Conservation (phyloP, 2,113 vertebrate genomes). For the Cyrtonyx montezumae region DNA sequence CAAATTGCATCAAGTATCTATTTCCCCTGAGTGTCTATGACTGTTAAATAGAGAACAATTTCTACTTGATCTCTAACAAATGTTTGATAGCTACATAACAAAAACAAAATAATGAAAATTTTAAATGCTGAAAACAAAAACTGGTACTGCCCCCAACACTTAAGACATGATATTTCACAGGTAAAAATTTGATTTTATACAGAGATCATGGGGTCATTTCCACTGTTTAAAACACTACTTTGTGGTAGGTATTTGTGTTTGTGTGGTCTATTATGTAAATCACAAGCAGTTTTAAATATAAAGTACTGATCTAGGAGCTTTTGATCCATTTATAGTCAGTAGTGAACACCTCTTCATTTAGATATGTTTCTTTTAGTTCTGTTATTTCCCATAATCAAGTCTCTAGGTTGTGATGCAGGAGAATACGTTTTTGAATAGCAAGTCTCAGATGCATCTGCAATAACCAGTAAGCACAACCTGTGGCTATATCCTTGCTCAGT, state of each 20-base stretch:
- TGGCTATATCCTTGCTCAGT: background rate
- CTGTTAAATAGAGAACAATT: background rate
- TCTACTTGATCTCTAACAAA: background rate
- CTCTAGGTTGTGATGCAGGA: background rate
- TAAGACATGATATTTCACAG: background rate
- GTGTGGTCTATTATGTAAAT: background rate
- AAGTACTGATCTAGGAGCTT: background rate
- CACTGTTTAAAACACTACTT: background rate
- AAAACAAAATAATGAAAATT: background rate
- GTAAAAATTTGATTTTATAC: background rate
- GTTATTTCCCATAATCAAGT: background rate
- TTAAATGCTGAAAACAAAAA: background rate
- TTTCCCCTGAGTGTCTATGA: background rate
- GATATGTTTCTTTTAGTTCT: fast-evolving
- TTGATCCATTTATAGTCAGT: background rate
- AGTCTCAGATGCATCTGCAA: background rate
- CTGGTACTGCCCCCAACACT: background rate
- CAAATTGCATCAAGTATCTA: background rate
- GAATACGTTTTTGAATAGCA: background rate
- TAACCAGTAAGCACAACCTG: background rate
- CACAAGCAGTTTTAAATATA: background rate
- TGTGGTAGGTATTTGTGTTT: background rate
- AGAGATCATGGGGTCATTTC: background rate
- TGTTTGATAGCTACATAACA: background rate
- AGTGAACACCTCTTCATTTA: background rate